Conservation (phyloP, 92 coral and sea anemone species). For the Metridium senile region DNA sequence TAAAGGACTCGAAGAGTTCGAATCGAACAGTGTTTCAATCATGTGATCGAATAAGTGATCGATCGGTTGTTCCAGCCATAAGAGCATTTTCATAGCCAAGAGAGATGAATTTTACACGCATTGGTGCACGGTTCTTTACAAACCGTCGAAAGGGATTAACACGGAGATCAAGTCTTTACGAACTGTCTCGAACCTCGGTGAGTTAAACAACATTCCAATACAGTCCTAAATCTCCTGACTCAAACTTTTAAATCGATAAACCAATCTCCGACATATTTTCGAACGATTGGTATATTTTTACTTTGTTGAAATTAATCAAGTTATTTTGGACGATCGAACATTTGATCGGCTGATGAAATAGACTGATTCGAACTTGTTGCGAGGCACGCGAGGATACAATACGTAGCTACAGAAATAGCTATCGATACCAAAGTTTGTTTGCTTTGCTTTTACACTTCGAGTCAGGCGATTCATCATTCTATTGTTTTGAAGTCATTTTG, state of each 20-base stretch:
- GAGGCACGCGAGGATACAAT: neutral
- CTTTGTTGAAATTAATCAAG: neutral
- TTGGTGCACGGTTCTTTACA: slow-evolving; percentile 26
- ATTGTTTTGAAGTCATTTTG: neutral
- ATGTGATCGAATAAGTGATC: neutral
- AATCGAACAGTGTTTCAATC: neutral
- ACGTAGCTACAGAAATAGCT: neutral
- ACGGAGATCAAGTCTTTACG: slow-evolving; percentile 22
- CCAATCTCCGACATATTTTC: neutral
- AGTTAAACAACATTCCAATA: slow-evolving; percentile 12
- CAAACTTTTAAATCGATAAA: no score
- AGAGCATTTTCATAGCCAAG: neutral
- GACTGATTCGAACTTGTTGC: neutral
- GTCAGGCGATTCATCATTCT: neutral
- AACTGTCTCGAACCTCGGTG: slow-evolving; percentile 33
- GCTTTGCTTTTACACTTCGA: slow-evolving; percentile 7
- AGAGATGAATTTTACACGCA: slow-evolving; percentile 15
- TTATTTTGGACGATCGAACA: neutral
- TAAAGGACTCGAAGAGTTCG: neutral
- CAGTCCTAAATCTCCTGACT: neutral
- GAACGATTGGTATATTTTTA: neutral
- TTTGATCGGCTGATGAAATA: neutral
- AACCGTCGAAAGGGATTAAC: slow-evolving; percentile 1
- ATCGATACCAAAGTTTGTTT: neutral
- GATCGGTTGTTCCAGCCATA: neutral